A percentile compares a stretch with the other conserved stretches of the same genome.
These are phyloP conservation scores for Torymus texanus DNA, from an alignment of 2,888 invertebrate genomes.

Conservation along the genomic window DNA sequence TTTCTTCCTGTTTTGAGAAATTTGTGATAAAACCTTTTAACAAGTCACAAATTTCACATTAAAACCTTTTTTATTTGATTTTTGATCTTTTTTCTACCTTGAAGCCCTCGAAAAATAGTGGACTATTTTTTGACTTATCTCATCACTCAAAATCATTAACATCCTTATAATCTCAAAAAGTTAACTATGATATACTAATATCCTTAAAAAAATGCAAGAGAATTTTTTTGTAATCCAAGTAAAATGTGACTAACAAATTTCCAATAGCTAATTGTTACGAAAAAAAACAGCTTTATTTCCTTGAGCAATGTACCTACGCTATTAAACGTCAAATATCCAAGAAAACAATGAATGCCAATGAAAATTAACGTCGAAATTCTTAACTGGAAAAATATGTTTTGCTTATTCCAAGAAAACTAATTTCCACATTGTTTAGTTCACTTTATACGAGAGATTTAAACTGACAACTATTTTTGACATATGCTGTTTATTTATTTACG, in stretches of 20 bases:
- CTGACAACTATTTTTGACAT: neutral
- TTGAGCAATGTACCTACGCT: slow-evolving; percentile 9
- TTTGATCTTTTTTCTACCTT: no score
- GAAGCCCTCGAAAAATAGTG: slow-evolving; percentile 2
- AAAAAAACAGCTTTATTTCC: slow-evolving; percentile 13
- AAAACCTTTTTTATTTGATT: neutral
- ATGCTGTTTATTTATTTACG: neutral
- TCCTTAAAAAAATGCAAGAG: neutral
- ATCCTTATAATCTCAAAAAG: no score
- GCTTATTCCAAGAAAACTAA: slow-evolving; percentile 35
- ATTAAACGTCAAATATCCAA: slow-evolving; percentile 10
- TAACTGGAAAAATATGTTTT: slow-evolving; percentile 22
- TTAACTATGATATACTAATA: no score
- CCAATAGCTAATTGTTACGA: slow-evolving; percentile 10
- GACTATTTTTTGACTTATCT: no score
- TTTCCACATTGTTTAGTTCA: slow-evolving; percentile 9
- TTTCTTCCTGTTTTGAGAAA: no score
- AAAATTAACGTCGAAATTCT: slow-evolving; percentile 6
- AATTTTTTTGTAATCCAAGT: neutral
- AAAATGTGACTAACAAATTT: slow-evolving; percentile 19
- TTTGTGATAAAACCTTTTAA: no score
- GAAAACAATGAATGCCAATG: slow-evolving; percentile 7
- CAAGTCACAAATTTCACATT: neutral
- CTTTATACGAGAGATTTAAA: slow-evolving; percentile 16
- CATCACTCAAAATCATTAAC: no score